These are phyloP conservation scores for Aquatica leii DNA, from an alignment of 2,888 invertebrate genomes.

Conservation along the genomic window DNA sequence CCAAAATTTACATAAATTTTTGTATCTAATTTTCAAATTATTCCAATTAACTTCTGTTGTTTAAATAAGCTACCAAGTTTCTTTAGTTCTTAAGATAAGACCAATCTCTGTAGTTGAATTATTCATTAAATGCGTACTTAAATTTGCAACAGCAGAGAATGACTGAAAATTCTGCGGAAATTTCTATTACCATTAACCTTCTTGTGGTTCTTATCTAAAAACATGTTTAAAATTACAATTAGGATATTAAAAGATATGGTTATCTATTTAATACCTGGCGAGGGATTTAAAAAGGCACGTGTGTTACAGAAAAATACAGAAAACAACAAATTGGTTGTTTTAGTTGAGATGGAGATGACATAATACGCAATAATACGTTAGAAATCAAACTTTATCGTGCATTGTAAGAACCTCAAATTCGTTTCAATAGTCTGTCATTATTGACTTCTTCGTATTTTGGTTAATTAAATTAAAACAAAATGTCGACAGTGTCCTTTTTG, in stretches of 20 bases:
- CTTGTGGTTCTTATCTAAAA: slow-evolving; percentile 9
- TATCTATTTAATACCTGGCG: background rate
- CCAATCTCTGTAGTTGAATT: slow-evolving; percentile 16
- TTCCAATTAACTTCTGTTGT: slow-evolving; percentile 10
- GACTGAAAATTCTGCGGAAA: slow-evolving; percentile 18
- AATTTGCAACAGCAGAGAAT: slow-evolving; percentile 11
- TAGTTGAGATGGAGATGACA: slow-evolving; percentile 35
- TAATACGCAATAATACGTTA: too few species aligned
- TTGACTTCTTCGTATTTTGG: slow-evolving; percentile 13
- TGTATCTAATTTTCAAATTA: slow-evolving; percentile 12
- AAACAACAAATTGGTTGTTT: too few species aligned
- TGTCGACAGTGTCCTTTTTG: too few species aligned
- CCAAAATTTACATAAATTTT: slow-evolving; percentile 7
- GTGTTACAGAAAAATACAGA: too few species aligned
- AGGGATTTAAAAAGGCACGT: slow-evolving; percentile 1
- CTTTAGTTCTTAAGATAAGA: slow-evolving; percentile 17
- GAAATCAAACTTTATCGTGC: too few species aligned
- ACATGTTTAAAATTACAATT: slow-evolving; percentile 12
- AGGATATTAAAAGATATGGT: slow-evolving; percentile 7
- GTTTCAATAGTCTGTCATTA: too few species aligned
- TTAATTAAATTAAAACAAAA: too few species aligned
- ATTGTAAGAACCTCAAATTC: slow-evolving; percentile 41
- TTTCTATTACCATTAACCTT: slow-evolving; percentile 14
- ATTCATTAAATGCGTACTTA: slow-evolving; percentile 20
- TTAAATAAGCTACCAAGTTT: slow-evolving; percentile 12